Evolutionary conservation across 2,797 vertebrate species (phyloP).

Genomic region (Synaphobranchus kaupii): DNA sequence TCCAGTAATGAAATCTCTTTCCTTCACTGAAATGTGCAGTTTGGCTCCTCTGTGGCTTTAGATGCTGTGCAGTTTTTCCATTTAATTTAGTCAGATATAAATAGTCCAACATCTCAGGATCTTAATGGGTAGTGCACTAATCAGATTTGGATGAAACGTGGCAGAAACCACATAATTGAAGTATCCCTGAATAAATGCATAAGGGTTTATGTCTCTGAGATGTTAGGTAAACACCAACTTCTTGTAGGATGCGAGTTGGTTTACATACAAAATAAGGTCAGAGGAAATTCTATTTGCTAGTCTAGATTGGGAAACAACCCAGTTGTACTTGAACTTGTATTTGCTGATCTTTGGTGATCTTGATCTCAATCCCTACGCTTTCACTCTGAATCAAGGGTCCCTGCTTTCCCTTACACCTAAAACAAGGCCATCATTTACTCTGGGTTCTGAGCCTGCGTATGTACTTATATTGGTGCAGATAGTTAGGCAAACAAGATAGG

Average conservation of each 20-base stretch:
- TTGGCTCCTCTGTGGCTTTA: background rate
- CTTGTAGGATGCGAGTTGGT: background rate
- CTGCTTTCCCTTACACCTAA: background rate
- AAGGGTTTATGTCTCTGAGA: background rate
- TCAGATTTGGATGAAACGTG: background rate
- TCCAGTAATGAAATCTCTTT: background rate
- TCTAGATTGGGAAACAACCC: background rate
- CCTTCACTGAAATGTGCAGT: background rate
- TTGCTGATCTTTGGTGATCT: background rate
- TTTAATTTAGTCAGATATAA: constrained; percentile 10
- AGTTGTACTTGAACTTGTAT: background rate
- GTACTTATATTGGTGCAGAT: too few relatives aligned
- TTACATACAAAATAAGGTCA: background rate
- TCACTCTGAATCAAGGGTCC: background rate
- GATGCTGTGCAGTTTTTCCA: background rate
- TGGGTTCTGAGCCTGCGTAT: background rate
- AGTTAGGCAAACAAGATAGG: background rate
- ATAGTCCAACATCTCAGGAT: background rate
- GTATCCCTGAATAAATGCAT: background rate
- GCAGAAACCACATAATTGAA: background rate
- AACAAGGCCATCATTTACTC: background rate
- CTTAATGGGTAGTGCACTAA: background rate
- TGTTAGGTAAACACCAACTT: background rate
- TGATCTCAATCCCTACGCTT: background rate
- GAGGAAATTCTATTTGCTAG: background rate